These are phyloP conservation scores for Tyrophagus putrescentiae DNA, from an alignment of 1,140 invertebrate species.

Conservation along the genomic window DNA sequence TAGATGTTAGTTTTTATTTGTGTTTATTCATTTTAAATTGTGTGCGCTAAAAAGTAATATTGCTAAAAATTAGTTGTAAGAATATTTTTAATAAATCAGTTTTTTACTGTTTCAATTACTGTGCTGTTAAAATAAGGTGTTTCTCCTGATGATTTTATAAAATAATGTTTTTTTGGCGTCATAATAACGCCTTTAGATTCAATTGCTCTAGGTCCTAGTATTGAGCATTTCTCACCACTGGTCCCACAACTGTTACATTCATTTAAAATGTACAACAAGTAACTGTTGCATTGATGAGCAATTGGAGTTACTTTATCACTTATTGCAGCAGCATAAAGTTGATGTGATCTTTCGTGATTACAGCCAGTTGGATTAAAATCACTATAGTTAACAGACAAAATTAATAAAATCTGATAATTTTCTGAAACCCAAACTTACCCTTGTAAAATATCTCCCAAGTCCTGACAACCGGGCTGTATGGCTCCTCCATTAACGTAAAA, in stretches of 20 bases:
- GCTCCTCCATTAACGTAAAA: slow-evolving; percentile 56
- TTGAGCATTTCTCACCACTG: slow-evolving; percentile 51
- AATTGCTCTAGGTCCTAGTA: slow-evolving; percentile 56
- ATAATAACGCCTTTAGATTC: too few species aligned
- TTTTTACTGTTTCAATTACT: too few species aligned
- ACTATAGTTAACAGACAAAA: not conserved
- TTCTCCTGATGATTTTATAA: too few species aligned
- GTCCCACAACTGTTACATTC: slow-evolving; percentile 61
- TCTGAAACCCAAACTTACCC: not conserved
- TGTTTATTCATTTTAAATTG: too few species aligned
- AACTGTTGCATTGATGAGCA: slow-evolving; percentile 56
- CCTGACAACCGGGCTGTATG: slow-evolving; percentile 53
- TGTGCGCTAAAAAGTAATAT: too few species aligned
- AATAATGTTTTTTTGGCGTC: too few species aligned
- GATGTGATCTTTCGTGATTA: slow-evolving; percentile 67
- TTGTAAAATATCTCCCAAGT: not conserved
- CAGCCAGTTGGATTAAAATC: slow-evolving; percentile 35
- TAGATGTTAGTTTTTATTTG: too few species aligned
- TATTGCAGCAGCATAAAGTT: slow-evolving; percentile 63
- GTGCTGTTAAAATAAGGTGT: too few species aligned
- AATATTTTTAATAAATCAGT: too few species aligned
- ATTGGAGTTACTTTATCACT: slow-evolving; percentile 33
- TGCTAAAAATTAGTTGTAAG: too few species aligned
- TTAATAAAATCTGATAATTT: not conserved
- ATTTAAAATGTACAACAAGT: slow-evolving; percentile 42